Evolutionary conservation across 2,113 vertebrate species (phyloP), one percentile per base, ranked within the genome.

Genomic region (Mobula hypostoma): DNA sequence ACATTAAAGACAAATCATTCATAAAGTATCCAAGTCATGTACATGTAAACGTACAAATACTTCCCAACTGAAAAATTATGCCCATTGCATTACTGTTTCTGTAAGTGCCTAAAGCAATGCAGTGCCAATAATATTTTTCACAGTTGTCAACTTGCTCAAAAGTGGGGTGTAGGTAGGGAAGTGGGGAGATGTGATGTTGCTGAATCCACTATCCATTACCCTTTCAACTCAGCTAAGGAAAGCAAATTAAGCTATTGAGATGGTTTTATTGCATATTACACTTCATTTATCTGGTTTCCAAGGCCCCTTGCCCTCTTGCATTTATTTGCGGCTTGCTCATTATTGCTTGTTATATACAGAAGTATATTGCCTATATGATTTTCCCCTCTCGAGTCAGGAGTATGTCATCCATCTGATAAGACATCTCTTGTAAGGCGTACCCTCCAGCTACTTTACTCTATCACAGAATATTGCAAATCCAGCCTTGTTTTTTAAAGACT

Each of bases 401-500:
- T 40, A 7, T 72, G 90, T 72, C 90, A 92, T 92, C 90, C 90
- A 92, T 92, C 90, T 92, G 90, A 92, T 72, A 92, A 92, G 90
- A 70, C 90, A 92, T 92, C 90, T 92, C 7, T 48, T 17, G 66
- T 27, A n/a, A 70, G 90, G 66, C 90, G 9, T 70, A 92, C n/a
- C 90, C 90, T 92, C n/a, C 66, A 68, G 90, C 90, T 66, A 70
- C 66, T 92, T 92, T 19, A 68, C 36, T 92, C 90, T 15, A 92
- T 92, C 90, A 92, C 90, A 92, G 66, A 92, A 92, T 92, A 92
- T 92, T 92, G 90, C 90, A 92, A 92, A 92, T 92, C 90, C 63
- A 92, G 66, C 90, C 90, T 72, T 70, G 90, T 40, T 92, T 92
- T 72, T 92, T 92, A 92, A 92, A 92, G 90, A 92, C 63, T 92